Base-by-base conservation (phyloP, 2,888 invertebrate species). In the Ischnus inquisitorius region DNA sequence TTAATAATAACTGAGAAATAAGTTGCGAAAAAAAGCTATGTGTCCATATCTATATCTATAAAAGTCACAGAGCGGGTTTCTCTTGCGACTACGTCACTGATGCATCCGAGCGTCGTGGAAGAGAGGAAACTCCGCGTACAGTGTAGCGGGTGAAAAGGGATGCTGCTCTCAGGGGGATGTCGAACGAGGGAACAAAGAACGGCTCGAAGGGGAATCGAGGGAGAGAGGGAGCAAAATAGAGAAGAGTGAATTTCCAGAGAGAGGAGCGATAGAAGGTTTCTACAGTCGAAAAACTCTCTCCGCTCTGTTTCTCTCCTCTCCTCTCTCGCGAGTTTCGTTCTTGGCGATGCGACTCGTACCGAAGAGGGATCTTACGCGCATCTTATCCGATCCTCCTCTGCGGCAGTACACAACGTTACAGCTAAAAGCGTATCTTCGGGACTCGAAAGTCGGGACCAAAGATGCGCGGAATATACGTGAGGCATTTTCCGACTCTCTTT, bases 131-230 rank as follows among this genome's bases (percentile, higher is more conserved):
- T 51, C 48, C 75, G 28, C 48, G 68, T 41, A 41, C 34, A 69
- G 51, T 51, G 51, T 51, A 46, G 28, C 34, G 28, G 5, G 46
- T 22, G 48, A 22, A 54, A 41, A 34, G 57, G 88, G 86, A 88
- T 85, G 88, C 86, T 86, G 86, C 54, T 88, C 86, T 90, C 90
- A 88, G 71, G 87, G 90, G 90, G 90, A 90, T 85, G 82, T 86
- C 84, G 87, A 86, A 85, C 90, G 90, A 91, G 91, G 91, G 87
- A 86, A 85, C 90, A 90, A 91, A 91, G 91, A 90, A 90, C 87
- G 89, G 89, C 90, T 90, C 89, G 89, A 90, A 89, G 90, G 90
- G 87, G 67, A 68, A 79, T 41, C 67, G 82, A 76, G 67, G 71
- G 78, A 64, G 69, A 76, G 41, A 80, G 60, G 46, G 78, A 62